Percentiles rank a stretch among this genome's conserved stretches.
Conservation (phyloP, 2,113 vertebrate species). For the Hypanus sabinus region DNA sequence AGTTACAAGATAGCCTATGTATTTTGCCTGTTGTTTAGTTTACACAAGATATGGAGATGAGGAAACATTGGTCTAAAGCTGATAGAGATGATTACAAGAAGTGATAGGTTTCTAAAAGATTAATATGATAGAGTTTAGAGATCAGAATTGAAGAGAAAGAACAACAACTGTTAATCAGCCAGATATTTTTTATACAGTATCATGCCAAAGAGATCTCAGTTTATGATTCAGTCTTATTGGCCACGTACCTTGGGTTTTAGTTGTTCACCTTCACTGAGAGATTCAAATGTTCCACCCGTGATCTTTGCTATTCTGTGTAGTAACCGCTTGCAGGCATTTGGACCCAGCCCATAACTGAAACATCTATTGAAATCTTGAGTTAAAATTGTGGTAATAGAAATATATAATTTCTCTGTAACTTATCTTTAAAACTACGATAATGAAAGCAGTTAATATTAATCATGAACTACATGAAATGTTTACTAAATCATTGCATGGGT, state of each 20-base stretch:
- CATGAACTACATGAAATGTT: background rate
- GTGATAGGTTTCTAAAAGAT: background rate
- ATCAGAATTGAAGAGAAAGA: background rate
- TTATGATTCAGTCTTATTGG: background rate
- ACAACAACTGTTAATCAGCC: background rate
- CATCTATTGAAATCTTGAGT: constrained; percentile 54
- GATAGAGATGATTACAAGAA: background rate
- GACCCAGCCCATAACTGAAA: constrained; percentile 76
- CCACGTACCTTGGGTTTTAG: constrained; percentile 82
- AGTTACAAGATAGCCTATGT: background rate
- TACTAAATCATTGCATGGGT: background rate
- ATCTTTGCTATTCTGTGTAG: constrained; percentile 72
- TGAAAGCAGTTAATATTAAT: background rate
- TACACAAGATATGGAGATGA: background rate
- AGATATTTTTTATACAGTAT: background rate
- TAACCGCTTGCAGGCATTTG: constrained; percentile 61
- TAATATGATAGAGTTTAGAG: background rate
- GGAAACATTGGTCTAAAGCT: background rate
- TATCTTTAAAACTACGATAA: constrained; percentile 2
- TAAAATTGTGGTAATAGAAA: background rate
- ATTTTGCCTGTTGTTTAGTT: background rate
- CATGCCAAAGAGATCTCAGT: background rate
- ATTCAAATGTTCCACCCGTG: constrained; percentile 72
- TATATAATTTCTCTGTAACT: background rate
- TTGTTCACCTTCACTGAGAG: constrained; percentile 70